Evolutionary conservation across 2,888 invertebrate genomes (phyloP), one percentile per base, ranked within the genome.

Genomic region (Micoletzkya japonica): DNA sequence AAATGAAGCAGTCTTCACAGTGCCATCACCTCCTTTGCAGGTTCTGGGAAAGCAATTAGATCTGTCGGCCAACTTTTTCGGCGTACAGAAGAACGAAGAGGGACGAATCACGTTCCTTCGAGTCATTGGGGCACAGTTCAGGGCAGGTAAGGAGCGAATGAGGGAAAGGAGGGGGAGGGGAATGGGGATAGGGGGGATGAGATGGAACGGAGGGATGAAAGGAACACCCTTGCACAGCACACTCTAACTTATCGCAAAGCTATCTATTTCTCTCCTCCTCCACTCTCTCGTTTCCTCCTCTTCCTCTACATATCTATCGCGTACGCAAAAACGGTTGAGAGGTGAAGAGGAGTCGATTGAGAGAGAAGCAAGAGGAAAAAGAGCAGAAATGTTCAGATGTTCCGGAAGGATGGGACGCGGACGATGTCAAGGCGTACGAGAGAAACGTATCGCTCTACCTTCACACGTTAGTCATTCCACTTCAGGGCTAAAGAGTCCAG

Each of bases 11-110:
- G 14, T n/a, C n/a, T n/a, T 44, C 49, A 17, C 49, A 17, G 14
- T 44, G 14, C n/a, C 49, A 17, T n/a, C 6, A 7, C 24, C 28
- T 32, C 32, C 14, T 10, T 37, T 24, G 4, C 57, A 57, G 57
- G 57, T 67, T 56, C 75, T 82, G 32, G 82, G 82, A 24, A 76
- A 78, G 58, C 78, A 80, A 32, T 63, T 82, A 10, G 82, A 82
- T 68, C 69, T 82, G 71, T 80, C 81, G 63, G 80, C 82, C 10
- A 76, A 79, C 70, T 82, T 82, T 60, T 82, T 82, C 59, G 82
- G 82, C 17, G 81, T 81, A 24, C 60, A 74, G 63, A 72, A 72
- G 1, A 68, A 76, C 66, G 73, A 72, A 30, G 54, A 26, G 14
- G 64, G 64, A 64, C 28, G 28, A 52, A 52, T 64, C 36, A 52